Percentiles rank a stretch among this genome's conserved stretches.
Conservation (phyloP, 2,888 invertebrate genomes). For the Clanis bilineata region DNA sequence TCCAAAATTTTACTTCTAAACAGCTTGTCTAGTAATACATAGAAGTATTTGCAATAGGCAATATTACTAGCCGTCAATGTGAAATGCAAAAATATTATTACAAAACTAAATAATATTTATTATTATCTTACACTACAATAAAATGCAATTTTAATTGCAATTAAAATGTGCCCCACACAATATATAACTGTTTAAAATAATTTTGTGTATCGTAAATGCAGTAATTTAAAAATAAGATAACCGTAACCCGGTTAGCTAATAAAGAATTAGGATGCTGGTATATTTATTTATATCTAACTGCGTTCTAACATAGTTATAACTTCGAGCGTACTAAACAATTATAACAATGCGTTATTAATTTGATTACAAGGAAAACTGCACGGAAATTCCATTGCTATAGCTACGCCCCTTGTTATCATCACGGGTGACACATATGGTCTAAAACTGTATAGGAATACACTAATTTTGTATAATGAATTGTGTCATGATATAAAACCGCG, state of each 20-base stretch:
- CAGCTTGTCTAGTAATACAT: no score
- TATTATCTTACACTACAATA: neutral
- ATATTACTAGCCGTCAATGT: no score
- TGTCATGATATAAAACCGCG: no score
- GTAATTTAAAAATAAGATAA: conserved; percentile 11
- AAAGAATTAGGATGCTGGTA: neutral
- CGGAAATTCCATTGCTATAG: conserved; percentile 34
- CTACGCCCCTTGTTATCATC: conserved; percentile 34
- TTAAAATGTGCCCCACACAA: neutral
- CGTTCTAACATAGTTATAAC: neutral
- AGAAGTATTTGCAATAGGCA: no score
- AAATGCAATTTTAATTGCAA: neutral
- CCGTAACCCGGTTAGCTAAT: conserved; percentile 1
- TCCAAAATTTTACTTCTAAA: no score
- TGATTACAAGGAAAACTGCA: conserved; percentile 11
- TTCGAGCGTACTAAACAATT: neutral
- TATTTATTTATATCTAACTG: neutral
- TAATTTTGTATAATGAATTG: no score
- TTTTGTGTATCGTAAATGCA: neutral
- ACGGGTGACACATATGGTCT: conserved; percentile 25
- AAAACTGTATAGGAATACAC: conserved; percentile 16
- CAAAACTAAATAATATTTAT: no score
- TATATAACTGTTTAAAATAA: neutral
- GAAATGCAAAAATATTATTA: no score
- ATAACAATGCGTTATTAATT: conserved; percentile 5